Evolutionary conservation across 2,888 invertebrate species (phyloP), one percentile per base, ranked within the genome.

Genomic region (Antheraea yamamai): DNA sequence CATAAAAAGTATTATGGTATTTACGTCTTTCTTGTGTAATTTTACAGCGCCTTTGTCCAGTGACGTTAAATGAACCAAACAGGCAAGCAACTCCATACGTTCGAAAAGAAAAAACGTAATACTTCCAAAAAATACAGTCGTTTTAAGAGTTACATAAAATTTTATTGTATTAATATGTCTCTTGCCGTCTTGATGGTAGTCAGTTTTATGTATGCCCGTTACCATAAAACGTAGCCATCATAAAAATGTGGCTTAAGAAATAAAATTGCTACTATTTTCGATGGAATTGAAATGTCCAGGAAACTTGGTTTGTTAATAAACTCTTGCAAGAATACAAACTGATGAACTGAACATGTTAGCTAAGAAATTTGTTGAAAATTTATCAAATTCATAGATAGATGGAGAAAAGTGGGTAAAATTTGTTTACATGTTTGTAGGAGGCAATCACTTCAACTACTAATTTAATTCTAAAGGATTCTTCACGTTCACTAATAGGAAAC

Each of bases 111-210:
- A 66, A 30, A 61, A 16, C 4, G 26, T 64, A 26, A 64, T 66
- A 66, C 30, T 12, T 4, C 30, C 30, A 16, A 66, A 30, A 30
- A 16, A 30, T 30, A 66, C 14, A 30, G 14, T 12, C n/a, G n/a
- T 23, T 61, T 8, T 23, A 61, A n/a, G 23, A 61, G 61, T 66
- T 26, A 66, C 30, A 66, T 66, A 66, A 66, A 66, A 66, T 66
- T 66, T 66, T 66, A 66, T 66, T 30, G 64, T 66, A 66, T 66
- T 66, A 66, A 16, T 66, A 30, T 4, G 26, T 26, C 26, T 30
- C 30, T 30, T 66, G 64, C 14, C 30, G 26, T 30, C 30, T 66
- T 66, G 30, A 12, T 30, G 4, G 64, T 66, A 66, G 30, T 4
- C 30, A 4, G 30, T 72, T 72, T 72, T 58, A 70, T 51, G 14